Base-by-base conservation (phyloP, 2,797 vertebrate genomes). In the Triplophysa yarkandensis region DNA sequence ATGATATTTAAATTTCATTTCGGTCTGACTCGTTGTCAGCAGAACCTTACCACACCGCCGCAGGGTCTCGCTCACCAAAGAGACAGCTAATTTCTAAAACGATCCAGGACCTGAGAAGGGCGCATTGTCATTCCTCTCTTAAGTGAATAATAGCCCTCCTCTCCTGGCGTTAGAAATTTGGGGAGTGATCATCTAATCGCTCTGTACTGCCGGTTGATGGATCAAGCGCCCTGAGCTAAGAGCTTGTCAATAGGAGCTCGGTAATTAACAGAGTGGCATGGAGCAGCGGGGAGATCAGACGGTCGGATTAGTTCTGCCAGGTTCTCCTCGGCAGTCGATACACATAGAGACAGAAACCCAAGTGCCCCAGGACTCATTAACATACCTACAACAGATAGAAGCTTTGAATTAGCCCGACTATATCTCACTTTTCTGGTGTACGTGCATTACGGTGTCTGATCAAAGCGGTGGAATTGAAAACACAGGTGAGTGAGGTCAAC, bases 231-330 rank as follows among this genome's bases (percentile, higher is more conserved):
- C 80, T 74, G 73, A 57, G 74, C 82, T 81, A 73, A 78, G 68
- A 80, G 83, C 82, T 84, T 77, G 83, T 85, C 85, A 84, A 86
- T 86, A 85, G 83, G 72, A 73, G 76, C 80, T 83, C 72, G 71
- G 85, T 86, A 85, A 86, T 86, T 86, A 86, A 86, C 82, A 81
- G 83, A 86, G 85, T 83, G 77, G 79, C 83, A 84, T 80, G 79
- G 77, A 81, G 75, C 85, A 81, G 81, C 75, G 71, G 79, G 74
- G 80, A 86, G 85, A 86, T 86, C 83, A 83, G 79, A 84, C 83
- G 80, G 82, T 48, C 48, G 83, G 83, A 85, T 86, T 85, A 83
- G 79, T 83, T 85, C 83, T 81, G 83, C 82, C 81, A 85, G 82
- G 81, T 84, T 80, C 77, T 81, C 77, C 74, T 78, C 76, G 68